phyloP scores from a whole-genome alignment of 2,113 vertebrate genomes.

The Anarhynchus alexandrinus region DNA sequence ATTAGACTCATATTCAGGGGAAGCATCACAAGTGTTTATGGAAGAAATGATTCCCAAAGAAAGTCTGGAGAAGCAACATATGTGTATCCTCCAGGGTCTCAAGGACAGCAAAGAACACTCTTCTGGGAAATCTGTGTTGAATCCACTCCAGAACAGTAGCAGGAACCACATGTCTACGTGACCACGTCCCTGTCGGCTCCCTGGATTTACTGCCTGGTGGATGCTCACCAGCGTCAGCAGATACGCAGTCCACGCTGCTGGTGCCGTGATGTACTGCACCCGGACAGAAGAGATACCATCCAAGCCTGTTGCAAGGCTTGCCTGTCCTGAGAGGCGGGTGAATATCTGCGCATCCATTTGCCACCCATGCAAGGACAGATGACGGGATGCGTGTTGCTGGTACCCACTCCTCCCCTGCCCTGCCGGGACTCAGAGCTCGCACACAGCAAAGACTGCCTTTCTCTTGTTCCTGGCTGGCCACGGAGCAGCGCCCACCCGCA shows the following conservation, averaged over 20 bases:
- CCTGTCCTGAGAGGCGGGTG: neutral
- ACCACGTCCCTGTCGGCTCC: rapidly evolving
- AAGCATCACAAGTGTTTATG: neutral
- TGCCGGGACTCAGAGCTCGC: neutral
- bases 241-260: neutral
- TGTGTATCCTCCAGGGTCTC: neutral
- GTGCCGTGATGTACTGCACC: rapidly evolving
- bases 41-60: neutral
- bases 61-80: rapidly evolving
- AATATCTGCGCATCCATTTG: rapidly evolving
- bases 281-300: rapidly evolving
- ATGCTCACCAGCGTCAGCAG: neutral
- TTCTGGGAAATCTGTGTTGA: neutral
- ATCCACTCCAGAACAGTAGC: neutral
- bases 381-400: neutral
- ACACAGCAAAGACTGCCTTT: neutral
- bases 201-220: neutral
- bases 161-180: rapidly evolving
- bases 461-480: neutral
- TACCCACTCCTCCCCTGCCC: neutral
- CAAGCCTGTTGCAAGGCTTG: neutral
- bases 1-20: neutral
- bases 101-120: neutral
- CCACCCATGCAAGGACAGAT: rapidly evolving
- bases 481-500: neutral